Evolutionary conservation across 2,888 invertebrate genomes (phyloP).

Genomic region (Tetragonisca angustula): DNA sequence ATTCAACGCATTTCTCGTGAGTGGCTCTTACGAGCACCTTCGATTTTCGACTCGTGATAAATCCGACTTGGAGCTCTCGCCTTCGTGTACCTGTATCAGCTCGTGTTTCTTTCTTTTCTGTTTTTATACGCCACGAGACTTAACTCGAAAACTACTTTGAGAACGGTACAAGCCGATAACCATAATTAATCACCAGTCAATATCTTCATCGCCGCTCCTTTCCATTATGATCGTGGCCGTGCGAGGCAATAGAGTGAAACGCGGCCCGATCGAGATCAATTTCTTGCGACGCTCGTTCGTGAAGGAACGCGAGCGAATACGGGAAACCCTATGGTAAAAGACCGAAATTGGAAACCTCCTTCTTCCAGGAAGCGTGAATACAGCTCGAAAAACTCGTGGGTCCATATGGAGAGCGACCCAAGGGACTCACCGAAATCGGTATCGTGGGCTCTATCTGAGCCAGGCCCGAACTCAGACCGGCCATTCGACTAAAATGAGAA

Average conservation of each 20-base stretch:
- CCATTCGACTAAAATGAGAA: slow-evolving; percentile 54
- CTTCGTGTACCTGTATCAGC: neutral
- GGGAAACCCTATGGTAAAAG: slow-evolving; percentile 64
- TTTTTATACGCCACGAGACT: neutral
- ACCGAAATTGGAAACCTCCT: slow-evolving; percentile 73
- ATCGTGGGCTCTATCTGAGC: slow-evolving; percentile 61
- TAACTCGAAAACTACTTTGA: slow-evolving; percentile 8
- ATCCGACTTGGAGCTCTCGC: neutral
- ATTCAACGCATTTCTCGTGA: neutral
- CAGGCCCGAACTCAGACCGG: slow-evolving; percentile 5
- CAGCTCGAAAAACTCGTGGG: slow-evolving; percentile 45
- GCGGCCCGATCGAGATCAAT: slow-evolving; percentile 51
- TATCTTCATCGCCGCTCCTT: slow-evolving; percentile 29
- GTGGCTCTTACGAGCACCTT: neutral
- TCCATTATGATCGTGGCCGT: slow-evolving; percentile 9
- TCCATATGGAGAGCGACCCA: slow-evolving; percentile 70
- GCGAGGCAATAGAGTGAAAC: slow-evolving; percentile 25
- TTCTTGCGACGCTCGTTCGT: slow-evolving; percentile 43
- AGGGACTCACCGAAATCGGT: slow-evolving; percentile 59
- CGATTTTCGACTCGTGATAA: neutral
- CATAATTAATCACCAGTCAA: slow-evolving; percentile 39
- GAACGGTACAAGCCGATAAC: slow-evolving; percentile 1
- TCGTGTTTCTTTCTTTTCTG: neutral
- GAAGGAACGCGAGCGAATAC: slow-evolving; percentile 30
- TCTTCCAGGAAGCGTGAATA: slow-evolving; percentile 65